Base-by-base conservation (phyloP, 2,797 vertebrate species). In the Gallinago nigripennis region DNA sequence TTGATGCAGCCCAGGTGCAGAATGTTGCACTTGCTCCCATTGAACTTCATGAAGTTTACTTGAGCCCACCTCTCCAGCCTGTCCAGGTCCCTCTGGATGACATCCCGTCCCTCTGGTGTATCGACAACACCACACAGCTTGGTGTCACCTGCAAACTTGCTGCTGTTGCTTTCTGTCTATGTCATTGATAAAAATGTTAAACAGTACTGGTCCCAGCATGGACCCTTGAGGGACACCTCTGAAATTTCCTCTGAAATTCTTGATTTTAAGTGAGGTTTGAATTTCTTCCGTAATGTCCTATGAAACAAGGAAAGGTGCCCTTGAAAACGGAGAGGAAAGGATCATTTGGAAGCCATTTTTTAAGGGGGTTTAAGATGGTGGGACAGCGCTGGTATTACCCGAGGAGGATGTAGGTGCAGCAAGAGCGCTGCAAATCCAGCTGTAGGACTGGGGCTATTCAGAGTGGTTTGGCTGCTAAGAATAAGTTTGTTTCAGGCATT, bases 341-440 rank as follows among this genome's bases (percentile, higher is more conserved):
- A 48, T 72, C 1, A 0, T 53, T 88, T 20, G 33, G 27, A 57
- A 75, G 48, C 6, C 12, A 20, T 8, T 79, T 71, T 66, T 66
- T 30, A 83, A 23, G 12, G 41, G 14, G 4, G 30, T 72, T 69
- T 92, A 41, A 12, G 0, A 0, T 39, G 37, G 28, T 0, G 0
- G 60, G 27, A 20, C 21, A 79, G 53, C 31, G n/a, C 21, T 76
- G 56, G 21, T 64, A 18, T 56, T 83, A 64, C 6, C 16, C 2
- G 1, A 72, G 60, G 8, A 33, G 0, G 0, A 9, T 45, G 24
- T 39, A 71, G 30, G 28, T 48, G 11, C 31, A 43, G 10, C 27
- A 64, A n/a, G n/a, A 69, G 43, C 37, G 31, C 16, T 57, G 37
- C 27, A 82, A 57, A 58, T 33, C n/a, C 21, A 25, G 12, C 58